These are phyloP conservation scores for Drosophila nasuta DNA, from an alignment of 1,140 invertebrate genomes.

Conservation along the genomic window DNA sequence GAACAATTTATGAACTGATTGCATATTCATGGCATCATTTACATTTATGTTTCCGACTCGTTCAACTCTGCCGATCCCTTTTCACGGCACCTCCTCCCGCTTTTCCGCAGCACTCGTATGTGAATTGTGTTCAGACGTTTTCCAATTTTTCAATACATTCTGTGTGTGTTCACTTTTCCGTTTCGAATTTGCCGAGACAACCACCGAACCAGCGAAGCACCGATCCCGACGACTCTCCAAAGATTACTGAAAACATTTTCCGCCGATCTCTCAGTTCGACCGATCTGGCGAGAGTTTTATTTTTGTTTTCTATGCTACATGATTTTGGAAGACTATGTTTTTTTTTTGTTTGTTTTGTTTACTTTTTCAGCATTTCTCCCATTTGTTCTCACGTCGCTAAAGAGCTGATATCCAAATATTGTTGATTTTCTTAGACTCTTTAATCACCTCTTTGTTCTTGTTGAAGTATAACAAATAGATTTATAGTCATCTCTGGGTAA, in stretches of 20 bases:
- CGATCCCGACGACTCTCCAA: constrained; percentile 53
- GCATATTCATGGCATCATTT: constrained; percentile 47
- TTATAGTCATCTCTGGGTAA: background rate
- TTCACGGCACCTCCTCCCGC: background rate
- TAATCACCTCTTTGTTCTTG: background rate
- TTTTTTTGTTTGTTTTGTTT: constrained; percentile 41
- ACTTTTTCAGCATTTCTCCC: constrained; percentile 40
- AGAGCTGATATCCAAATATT: background rate
- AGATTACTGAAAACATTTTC: constrained; percentile 43
- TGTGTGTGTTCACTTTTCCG: constrained; percentile 25
- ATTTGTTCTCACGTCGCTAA: constrained; percentile 31
- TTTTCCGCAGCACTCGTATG: background rate
- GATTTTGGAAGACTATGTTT: constrained; percentile 42
- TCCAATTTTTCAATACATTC: constrained; percentile 34
- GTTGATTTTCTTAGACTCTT: constrained; percentile 2
- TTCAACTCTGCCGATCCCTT: background rate
- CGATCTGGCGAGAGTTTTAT: constrained; percentile 43
- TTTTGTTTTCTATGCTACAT: constrained; percentile 35
- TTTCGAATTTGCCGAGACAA: constrained; percentile 11
- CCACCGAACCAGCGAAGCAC: background rate
- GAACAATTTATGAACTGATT: constrained; percentile 53
- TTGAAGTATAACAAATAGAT: background rate
- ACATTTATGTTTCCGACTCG: constrained; percentile 39
- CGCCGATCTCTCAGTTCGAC: constrained; percentile 14
- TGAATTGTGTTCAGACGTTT: constrained; percentile 6